Evolutionary conservation across 2,888 invertebrate genomes (phyloP).

Genomic region (Helleia helle): DNA sequence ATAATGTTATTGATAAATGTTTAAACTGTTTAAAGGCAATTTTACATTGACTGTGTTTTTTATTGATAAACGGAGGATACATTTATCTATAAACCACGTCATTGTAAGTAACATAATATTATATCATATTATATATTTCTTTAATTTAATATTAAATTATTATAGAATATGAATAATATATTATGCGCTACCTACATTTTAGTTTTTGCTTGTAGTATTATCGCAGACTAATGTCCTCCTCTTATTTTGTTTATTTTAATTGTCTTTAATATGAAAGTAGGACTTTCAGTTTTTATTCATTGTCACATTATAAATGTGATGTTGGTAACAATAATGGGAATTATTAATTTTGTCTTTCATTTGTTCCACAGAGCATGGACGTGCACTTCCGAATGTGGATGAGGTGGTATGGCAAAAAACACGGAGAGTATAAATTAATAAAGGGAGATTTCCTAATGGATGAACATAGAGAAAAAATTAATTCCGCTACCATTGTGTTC

Average conservation of each 20-base stretch:
- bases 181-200: background rate
- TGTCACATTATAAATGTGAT: background rate
- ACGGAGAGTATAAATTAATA: constrained; percentile 91
- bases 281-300: background rate
- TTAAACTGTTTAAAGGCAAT: background rate
- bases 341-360: background rate
- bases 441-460: constrained; percentile 96
- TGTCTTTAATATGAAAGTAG: no score
- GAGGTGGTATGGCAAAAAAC: constrained; percentile 98
- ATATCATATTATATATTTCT: background rate
- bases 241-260: background rate
- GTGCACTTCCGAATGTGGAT: constrained; percentile 94
- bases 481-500: constrained; percentile 95
- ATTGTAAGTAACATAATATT: constrained; percentile 8
- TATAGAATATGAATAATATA: background rate
- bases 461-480: constrained; percentile 94
- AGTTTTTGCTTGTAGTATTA: constrained; percentile 12
- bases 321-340: background rate
- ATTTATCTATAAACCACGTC: constrained; percentile 6
- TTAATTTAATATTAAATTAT: background rate
- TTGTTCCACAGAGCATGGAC: constrained; percentile 84
- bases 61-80: constrained; percentile 7
- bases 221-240: background rate
- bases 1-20: background rate
- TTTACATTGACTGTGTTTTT: constrained; percentile 6